phyloP scores from a whole-genome alignment of 2,113 vertebrate species.

The Rhinolophus ferrumequinum region DNA sequence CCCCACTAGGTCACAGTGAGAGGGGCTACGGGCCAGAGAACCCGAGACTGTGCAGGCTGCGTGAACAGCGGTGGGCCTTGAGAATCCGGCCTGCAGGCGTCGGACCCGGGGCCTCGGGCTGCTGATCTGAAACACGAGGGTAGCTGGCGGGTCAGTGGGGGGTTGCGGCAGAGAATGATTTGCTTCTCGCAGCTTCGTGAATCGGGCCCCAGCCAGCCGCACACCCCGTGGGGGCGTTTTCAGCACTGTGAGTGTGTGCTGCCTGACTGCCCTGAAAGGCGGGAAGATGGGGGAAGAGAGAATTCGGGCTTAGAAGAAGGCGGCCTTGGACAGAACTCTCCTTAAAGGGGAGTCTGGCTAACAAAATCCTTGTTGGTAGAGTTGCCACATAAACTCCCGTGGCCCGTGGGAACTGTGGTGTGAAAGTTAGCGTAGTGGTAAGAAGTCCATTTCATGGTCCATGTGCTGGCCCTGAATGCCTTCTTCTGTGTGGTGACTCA shows the following conservation, averaged over 20 bases:
- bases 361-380: background rate
- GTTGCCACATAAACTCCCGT: background rate
- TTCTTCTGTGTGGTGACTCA: background rate
- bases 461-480: background rate
- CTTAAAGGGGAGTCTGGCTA: background rate
- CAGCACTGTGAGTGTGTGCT: accelerated
- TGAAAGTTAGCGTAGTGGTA: background rate
- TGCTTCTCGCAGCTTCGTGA: background rate
- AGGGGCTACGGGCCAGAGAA: background rate
- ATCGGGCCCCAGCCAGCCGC: accelerated
- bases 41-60: background rate
- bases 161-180: too few relatives aligned
- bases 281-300: background rate
- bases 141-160: background rate
- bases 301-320: background rate
- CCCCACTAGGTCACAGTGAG: background rate
- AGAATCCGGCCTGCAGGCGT: background rate
- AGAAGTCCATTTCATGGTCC: background rate
- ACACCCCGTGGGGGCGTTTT: too few relatives aligned
- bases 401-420: background rate
- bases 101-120: background rate
- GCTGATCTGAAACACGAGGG: background rate
- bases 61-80: background rate
- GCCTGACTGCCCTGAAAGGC: background rate
- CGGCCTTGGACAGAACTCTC: background rate